These are phyloP conservation scores for Resseliella maxima DNA, from an alignment of 2,888 invertebrate species.

Conservation along the genomic window DNA sequence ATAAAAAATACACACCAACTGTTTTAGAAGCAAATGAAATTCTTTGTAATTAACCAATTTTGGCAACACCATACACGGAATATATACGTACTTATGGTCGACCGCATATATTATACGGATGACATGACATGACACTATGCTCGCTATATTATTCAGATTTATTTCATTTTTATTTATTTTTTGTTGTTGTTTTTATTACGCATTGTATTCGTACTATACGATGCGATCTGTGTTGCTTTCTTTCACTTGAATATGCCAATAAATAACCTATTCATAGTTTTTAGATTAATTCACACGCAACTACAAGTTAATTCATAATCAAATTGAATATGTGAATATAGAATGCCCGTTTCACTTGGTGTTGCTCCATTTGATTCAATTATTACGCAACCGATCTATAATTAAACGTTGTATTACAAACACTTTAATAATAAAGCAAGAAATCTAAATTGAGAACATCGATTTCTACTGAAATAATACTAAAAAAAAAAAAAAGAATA, in stretches of 20 bases:
- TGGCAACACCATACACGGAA: background rate
- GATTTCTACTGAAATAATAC: constrained; percentile 18
- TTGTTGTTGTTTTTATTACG: too few relatives aligned
- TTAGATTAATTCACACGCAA: background rate
- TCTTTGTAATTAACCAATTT: background rate
- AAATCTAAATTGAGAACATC: constrained; percentile 25
- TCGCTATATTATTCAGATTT: background rate
- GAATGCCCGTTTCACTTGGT: background rate
- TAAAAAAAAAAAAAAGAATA: too few relatives aligned
- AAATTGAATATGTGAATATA: background rate
- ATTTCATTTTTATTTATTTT: background rate
- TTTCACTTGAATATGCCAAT: background rate
- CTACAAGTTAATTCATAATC: background rate
- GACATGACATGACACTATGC: constrained; percentile 17
- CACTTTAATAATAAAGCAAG: constrained; percentile 22
- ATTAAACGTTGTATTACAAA: constrained; percentile 20
- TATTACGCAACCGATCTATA: constrained; percentile 41
- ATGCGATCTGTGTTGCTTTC: background rate
- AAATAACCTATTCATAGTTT: background rate
- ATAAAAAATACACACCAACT: background rate
- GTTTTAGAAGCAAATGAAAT: background rate
- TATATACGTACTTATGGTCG: background rate
- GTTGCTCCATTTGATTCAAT: background rate
- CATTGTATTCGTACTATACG: too few relatives aligned
- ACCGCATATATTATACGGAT: background rate